These are phyloP conservation scores for Calliphora vicina DNA, from an alignment of 1,140 invertebrate genomes.

Conservation along the genomic window DNA sequence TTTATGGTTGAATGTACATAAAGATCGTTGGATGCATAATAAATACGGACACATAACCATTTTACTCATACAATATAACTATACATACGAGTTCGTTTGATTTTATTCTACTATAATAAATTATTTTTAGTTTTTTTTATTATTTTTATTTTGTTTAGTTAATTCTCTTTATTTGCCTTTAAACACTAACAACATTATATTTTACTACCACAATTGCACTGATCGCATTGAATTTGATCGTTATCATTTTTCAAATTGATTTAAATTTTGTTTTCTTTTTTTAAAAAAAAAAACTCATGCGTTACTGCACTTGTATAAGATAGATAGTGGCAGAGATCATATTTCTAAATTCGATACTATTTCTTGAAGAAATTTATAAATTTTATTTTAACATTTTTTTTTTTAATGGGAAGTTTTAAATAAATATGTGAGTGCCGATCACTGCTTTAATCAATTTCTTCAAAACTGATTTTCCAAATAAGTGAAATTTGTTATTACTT, in stretches of 20 bases:
- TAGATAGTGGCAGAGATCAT: too few species aligned
- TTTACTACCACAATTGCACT: not conserved
- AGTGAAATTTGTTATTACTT: too few species aligned
- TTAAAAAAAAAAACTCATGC: not conserved
- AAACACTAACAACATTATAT: not conserved
- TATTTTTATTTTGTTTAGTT: conserved; percentile 10
- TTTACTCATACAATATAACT: not conserved
- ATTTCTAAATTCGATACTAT: too few species aligned
- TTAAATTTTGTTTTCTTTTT: not conserved
- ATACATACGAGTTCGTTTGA: not conserved
- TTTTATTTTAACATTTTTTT: too few species aligned
- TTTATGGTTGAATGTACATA: not conserved
- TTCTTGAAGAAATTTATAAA: too few species aligned
- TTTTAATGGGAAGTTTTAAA: too few species aligned
- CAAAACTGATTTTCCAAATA: too few species aligned
- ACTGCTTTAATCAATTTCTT: too few species aligned
- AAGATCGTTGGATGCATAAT: not conserved
- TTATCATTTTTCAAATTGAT: not conserved
- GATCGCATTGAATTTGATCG: not conserved
- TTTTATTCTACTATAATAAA: conserved; percentile 10
- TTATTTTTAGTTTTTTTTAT: conserved; percentile 14
- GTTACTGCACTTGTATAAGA: too few species aligned
- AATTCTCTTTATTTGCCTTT: not conserved
- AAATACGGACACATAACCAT: not conserved
- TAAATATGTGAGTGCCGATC: too few species aligned